These are phyloP conservation scores for Ptychobarbus kaznakovi DNA, from an alignment of 2,797 vertebrate genomes.

Conservation along the genomic window DNA sequence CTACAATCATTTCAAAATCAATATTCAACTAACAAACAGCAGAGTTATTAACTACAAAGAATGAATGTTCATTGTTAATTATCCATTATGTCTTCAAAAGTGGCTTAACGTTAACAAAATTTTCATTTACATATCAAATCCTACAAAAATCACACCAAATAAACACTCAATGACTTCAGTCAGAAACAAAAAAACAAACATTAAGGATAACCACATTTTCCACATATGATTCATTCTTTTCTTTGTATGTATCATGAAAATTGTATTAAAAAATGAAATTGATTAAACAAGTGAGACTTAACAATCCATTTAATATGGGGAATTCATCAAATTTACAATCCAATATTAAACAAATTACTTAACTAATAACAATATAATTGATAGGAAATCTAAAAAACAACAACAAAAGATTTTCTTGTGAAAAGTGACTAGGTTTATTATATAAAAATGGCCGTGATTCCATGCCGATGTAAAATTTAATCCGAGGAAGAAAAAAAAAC, in stretches of 20 bases:
- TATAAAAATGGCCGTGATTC: background rate
- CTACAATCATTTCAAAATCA: background rate
- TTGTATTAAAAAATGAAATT: background rate
- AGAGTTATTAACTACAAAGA: background rate
- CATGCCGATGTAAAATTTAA: background rate
- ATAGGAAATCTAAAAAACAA: background rate
- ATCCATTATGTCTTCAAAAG: background rate
- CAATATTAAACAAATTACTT: background rate
- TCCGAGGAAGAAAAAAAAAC: background rate
- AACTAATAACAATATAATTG: background rate
- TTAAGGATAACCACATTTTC: background rate
- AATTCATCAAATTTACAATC: background rate
- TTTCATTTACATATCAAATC: background rate
- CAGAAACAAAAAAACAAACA: background rate
- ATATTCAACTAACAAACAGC: background rate
- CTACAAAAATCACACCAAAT: background rate
- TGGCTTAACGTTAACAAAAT: background rate
- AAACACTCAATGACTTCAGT: background rate
- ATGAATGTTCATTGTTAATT: background rate
- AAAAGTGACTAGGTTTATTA: slow-evolving; percentile 18
- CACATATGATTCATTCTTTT: background rate
- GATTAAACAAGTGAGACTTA: background rate
- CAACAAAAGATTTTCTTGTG: background rate
- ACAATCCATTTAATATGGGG: background rate
- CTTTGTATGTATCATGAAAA: background rate